Evolutionary conservation across 2,113 vertebrate species (phyloP).

Genomic region (Bagarius yarrelli): DNA sequence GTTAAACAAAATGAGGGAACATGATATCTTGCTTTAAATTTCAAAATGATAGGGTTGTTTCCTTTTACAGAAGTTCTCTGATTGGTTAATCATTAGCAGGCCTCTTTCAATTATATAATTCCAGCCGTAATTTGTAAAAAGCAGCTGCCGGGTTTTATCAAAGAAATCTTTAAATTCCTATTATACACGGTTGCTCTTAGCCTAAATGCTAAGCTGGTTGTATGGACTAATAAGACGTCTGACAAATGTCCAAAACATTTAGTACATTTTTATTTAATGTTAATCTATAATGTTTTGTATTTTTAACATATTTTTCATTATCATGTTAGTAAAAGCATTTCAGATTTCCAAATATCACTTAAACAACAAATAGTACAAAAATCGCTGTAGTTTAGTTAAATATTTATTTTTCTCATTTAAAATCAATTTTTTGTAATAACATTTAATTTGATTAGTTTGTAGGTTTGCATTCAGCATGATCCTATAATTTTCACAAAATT

Average conservation of each 20-base stretch:
- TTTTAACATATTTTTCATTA: neutral
- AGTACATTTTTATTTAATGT: too few relatives aligned
- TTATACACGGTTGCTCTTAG: neutral
- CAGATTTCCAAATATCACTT: neutral
- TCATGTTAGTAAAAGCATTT: neutral
- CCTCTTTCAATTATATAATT: slow-evolving; percentile 51
- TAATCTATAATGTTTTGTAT: too few relatives aligned
- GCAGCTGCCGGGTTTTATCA: neutral
- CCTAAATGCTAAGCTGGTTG: too few relatives aligned
- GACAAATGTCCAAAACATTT: neutral
- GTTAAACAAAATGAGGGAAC: slow-evolving; percentile 51
- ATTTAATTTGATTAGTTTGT: neutral
- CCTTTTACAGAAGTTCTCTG: slow-evolving; percentile 57
- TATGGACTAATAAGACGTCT: neutral
- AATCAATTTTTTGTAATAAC: neutral
- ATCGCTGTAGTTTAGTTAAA: neutral
- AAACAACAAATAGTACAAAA: neutral
- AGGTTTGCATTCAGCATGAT: neutral
- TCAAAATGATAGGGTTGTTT: slow-evolving; percentile 61
- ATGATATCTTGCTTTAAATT: slow-evolving; percentile 58
- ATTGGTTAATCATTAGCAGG: slow-evolving; percentile 70
- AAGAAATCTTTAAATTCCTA: neutral
- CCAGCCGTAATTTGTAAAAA: slow-evolving; percentile 4
- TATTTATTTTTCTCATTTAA: neutral
- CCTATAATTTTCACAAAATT: neutral